These are phyloP conservation scores for Plectrocnemia conspersa DNA, from an alignment of 1,140 invertebrate species.

Conservation along the genomic window DNA sequence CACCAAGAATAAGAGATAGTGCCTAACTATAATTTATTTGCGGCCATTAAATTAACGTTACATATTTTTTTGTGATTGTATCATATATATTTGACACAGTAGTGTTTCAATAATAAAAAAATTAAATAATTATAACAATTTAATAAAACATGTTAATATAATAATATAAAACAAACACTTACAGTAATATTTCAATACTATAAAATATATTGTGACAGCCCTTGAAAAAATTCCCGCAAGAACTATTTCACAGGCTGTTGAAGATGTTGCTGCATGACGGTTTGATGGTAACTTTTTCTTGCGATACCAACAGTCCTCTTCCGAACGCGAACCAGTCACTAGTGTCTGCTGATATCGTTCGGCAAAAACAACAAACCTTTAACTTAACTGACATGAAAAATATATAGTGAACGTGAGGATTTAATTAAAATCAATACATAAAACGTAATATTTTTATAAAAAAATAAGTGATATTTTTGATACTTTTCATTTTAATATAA, in stretches of 20 bases:
- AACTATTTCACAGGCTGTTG: background rate
- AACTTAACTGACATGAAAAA: background rate
- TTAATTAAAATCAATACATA: background rate
- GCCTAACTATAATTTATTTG: background rate
- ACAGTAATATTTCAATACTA: background rate
- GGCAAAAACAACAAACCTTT: background rate
- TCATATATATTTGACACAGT: background rate
- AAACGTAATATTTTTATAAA: background rate
- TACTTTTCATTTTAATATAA: background rate
- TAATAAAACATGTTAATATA: background rate
- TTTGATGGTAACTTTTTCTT: background rate
- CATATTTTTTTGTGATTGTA: background rate
- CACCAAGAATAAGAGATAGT: background rate
- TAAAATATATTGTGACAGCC: background rate
- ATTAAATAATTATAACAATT: background rate
- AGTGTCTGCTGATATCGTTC: background rate
- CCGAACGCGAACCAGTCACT: background rate
- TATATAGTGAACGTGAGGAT: background rate
- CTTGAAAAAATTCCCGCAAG: background rate
- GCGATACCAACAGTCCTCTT: background rate
- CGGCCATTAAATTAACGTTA: background rate
- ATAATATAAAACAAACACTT: no score
- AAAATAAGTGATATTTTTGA: background rate
- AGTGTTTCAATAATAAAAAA: background rate
- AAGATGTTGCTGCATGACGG: background rate